Evolutionary conservation across 2,797 vertebrate genomes (phyloP).

Genomic region (Pseudopleuronectes americanus): DNA sequence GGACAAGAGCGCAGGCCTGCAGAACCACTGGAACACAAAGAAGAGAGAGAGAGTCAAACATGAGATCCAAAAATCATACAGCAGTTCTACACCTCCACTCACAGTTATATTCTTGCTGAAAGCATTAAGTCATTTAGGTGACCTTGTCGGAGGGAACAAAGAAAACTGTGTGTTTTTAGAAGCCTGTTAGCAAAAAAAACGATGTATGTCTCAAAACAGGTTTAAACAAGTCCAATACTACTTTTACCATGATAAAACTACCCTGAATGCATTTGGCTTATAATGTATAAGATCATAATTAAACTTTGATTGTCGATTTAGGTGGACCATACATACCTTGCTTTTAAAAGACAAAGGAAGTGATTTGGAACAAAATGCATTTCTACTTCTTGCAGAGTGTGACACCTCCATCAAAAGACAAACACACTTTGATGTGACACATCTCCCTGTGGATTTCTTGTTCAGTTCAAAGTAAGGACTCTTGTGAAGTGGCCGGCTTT

Average conservation of each 20-base stretch:
- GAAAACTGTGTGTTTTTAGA: background rate
- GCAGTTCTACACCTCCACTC: background rate
- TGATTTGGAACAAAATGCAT: background rate
- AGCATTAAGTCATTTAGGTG: no score
- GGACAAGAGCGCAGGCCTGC: constrained; percentile 87
- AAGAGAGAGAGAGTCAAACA: constrained; percentile 19
- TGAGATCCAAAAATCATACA: background rate
- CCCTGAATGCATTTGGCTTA: background rate
- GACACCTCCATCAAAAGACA: constrained; percentile 8
- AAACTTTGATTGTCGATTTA: no score
- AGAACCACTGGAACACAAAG: constrained; percentile 81
- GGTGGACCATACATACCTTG: background rate
- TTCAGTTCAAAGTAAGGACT: constrained; percentile 10
- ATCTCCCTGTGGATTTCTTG: constrained; percentile 27
- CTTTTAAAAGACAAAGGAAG: background rate
- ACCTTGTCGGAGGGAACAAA: constrained; percentile 3
- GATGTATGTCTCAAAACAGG: background rate
- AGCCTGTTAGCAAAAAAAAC: constrained; percentile 20
- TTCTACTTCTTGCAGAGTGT: background rate
- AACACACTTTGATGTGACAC: background rate
- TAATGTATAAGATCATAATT: background rate
- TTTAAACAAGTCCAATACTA: background rate
- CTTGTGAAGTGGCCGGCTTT: constrained; percentile 12
- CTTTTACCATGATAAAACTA: no score
- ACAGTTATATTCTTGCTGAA: no score